Percentiles rank a stretch among this genome's conserved stretches.
Evolutionary conservation across 2,797 vertebrate species (phyloP).

Genomic region (Hyperoplus immaculatus): DNA sequence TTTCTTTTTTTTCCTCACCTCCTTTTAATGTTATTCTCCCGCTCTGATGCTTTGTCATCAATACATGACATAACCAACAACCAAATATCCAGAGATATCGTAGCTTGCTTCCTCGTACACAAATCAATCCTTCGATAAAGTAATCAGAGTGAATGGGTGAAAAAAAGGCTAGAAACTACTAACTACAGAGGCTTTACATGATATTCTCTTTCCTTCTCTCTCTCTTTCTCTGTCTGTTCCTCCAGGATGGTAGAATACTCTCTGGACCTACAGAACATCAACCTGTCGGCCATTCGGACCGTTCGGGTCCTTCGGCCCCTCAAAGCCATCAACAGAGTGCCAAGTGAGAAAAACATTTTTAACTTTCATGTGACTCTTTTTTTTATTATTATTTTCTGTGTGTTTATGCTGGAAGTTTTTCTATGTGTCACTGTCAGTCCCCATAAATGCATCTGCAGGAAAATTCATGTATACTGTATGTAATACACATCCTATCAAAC

Average conservation of each 20-base stretch:
- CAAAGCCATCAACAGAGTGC: conserved; percentile 98
- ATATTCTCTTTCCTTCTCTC: conserved; percentile 6
- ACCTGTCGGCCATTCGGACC: conserved; percentile 96
- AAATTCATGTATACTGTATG: conserved; percentile 50
- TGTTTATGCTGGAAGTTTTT: conserved; percentile 16
- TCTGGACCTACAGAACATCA: conserved; percentile 98
- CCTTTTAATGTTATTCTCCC: conserved; percentile 64
- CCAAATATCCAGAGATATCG: too few species aligned
- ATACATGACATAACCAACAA: too few species aligned
- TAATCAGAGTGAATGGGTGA: too few species aligned
- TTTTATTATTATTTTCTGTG: conserved; percentile 9
- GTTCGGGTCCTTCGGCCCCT: conserved; percentile 96
- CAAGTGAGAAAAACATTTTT: conserved; percentile 89
- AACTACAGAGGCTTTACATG: conserved; percentile 12
- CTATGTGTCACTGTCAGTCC: conserved; percentile 34
- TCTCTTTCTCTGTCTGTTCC: conserved; percentile 2
- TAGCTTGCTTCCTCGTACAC: too few species aligned
- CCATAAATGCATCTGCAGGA: conserved; percentile 37
- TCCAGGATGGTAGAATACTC: conserved; percentile 98
- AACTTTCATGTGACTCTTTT: neutral
- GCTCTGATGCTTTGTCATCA: conserved; percentile 67
- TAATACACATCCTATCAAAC: conserved; percentile 15
- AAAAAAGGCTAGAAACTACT: too few species aligned
- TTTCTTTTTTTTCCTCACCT: conserved; percentile 45
- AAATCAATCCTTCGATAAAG: too few species aligned